These are phyloP conservation scores for Cataglyphis rosenhaueri DNA, from an alignment of 2,888 invertebrate species.

Conservation along the genomic window DNA sequence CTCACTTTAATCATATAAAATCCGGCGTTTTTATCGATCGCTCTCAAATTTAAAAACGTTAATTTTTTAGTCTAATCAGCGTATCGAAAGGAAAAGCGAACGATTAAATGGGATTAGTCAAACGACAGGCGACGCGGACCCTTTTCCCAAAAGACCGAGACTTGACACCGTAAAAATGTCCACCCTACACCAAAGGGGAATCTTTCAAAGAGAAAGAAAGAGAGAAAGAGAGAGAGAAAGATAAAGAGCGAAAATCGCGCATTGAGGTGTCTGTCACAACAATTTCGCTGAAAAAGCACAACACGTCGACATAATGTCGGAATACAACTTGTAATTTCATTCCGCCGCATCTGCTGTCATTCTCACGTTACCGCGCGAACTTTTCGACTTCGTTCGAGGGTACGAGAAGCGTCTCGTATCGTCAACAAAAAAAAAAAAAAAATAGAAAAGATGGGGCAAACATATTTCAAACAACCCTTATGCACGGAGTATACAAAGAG, in stretches of 20 bases:
- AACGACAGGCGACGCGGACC: constrained; percentile 55
- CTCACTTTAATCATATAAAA: constrained; percentile 5
- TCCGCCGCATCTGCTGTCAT: constrained; percentile 83
- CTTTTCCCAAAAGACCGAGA: constrained; percentile 78
- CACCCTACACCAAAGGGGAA: constrained; percentile 64
- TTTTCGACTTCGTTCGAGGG: constrained; percentile 69
- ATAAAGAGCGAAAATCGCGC: constrained; percentile 53
- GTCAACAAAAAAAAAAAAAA: constrained; percentile 25
- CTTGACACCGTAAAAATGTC: constrained; percentile 77
- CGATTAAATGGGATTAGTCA: constrained; percentile 77
- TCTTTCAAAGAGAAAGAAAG: constrained; percentile 38
- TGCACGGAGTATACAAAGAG: constrained; percentile 67
- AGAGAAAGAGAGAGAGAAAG: constrained; percentile 10
- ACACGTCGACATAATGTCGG: constrained; percentile 64
- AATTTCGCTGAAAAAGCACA: constrained; percentile 80
- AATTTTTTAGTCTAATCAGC: constrained; percentile 65
- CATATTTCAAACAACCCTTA: constrained; percentile 79
- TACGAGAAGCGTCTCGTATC: constrained; percentile 40
- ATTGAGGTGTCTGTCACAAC: constrained; percentile 82
- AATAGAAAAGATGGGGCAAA: constrained; percentile 68
- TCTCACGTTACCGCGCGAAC: constrained; percentile 80
- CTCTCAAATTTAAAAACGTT: constrained; percentile 53
- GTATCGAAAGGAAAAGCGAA: constrained; percentile 73
- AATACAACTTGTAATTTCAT: constrained; percentile 81
- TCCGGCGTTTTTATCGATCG: constrained; percentile 50